Percentiles rank a stretch among this genome's conserved stretches.
These are phyloP conservation scores for Hycleus cichorii DNA, from an alignment of 1,140 invertebrate species.

Conservation along the genomic window DNA sequence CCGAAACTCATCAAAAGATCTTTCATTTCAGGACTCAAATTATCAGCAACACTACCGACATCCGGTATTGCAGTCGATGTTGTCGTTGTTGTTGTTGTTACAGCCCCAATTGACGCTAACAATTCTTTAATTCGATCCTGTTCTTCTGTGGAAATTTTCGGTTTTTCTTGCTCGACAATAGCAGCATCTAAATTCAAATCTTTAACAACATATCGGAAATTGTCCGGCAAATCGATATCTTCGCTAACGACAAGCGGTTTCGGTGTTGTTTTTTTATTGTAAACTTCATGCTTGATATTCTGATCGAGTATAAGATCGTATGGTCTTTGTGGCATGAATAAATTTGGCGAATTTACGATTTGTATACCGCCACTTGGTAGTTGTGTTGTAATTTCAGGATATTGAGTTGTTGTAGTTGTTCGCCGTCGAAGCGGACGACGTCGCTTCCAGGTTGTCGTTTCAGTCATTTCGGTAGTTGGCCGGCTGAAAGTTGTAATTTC, in stretches of 20 bases:
- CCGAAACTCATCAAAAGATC: constrained; percentile 42
- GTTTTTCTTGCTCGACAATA: neutral
- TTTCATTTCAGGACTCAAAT: constrained; percentile 42
- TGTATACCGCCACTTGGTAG: constrained; percentile 10
- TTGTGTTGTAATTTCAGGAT: neutral
- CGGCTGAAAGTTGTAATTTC: neutral
- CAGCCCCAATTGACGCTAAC: constrained; percentile 24
- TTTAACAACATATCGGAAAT: constrained; percentile 25
- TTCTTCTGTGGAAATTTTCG: constrained; percentile 5
- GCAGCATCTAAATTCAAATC: constrained; percentile 15
- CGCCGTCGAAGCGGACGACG: neutral
- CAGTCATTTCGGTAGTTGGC: neutral
- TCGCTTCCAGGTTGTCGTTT: no score
- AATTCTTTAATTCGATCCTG: constrained; percentile 24
- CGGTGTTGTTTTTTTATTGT: constrained; percentile 13
- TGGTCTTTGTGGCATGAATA: constrained; percentile 1
- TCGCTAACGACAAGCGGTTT: constrained; percentile 12
- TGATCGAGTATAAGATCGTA: neutral
- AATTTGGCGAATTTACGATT: constrained; percentile 16
- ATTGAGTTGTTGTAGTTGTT: neutral
- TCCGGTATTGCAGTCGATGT: constrained; percentile 25
- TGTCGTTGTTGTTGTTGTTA: constrained; percentile 19
- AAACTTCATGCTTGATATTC: neutral
- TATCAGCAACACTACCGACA: constrained; percentile 37
- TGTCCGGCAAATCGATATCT: constrained; percentile 26